phyloP scores from a whole-genome alignment of 2,113 vertebrate genomes.

The Toxotes chatareus region DNA sequence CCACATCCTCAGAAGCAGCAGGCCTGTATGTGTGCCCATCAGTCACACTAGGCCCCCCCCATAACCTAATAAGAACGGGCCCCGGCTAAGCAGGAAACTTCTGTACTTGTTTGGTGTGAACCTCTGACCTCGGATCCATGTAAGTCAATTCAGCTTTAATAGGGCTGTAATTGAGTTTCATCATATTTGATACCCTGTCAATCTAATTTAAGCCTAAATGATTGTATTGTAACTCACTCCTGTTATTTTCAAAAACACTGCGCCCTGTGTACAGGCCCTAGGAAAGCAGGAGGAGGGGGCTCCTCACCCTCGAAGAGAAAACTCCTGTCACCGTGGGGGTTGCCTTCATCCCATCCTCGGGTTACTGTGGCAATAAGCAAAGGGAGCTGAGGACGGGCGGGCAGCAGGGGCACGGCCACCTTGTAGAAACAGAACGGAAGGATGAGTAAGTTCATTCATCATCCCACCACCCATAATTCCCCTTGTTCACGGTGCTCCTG shows the following conservation, averaged over 20 bases:
- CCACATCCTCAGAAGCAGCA: constrained; percentile 37
- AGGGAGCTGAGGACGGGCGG: constrained; percentile 31
- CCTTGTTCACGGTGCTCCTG: constrained; percentile 18
- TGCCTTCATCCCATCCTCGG: constrained; percentile 65
- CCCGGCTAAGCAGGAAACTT: constrained; percentile 58
- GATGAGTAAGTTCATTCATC: constrained; percentile 72
- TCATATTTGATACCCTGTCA: constrained; percentile 76
- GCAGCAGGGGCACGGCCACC: constrained; percentile 30
- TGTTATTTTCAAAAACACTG: constrained; percentile 74
- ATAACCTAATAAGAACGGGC: constrained; percentile 67
- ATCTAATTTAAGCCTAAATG: constrained; percentile 77
- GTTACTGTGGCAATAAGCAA: constrained; percentile 78
- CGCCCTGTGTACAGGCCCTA: constrained; percentile 46
- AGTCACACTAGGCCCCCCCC: constrained; percentile 55
- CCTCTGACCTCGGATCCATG: constrained; percentile 61
- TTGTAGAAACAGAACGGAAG: constrained; percentile 61
- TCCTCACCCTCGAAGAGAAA: constrained; percentile 56
- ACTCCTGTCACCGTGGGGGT: constrained; percentile 44
- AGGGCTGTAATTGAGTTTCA: constrained; percentile 75
- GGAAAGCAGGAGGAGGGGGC: constrained; percentile 50
- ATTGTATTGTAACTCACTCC: constrained; percentile 70
- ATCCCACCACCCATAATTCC: constrained; percentile 32
- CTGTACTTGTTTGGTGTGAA: constrained; percentile 70
- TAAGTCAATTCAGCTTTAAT: constrained; percentile 70
- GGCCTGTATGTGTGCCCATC: constrained; percentile 46